phyloP scores from a whole-genome alignment of 2,797 vertebrate species.

The Eurystomus glaucurus region DNA sequence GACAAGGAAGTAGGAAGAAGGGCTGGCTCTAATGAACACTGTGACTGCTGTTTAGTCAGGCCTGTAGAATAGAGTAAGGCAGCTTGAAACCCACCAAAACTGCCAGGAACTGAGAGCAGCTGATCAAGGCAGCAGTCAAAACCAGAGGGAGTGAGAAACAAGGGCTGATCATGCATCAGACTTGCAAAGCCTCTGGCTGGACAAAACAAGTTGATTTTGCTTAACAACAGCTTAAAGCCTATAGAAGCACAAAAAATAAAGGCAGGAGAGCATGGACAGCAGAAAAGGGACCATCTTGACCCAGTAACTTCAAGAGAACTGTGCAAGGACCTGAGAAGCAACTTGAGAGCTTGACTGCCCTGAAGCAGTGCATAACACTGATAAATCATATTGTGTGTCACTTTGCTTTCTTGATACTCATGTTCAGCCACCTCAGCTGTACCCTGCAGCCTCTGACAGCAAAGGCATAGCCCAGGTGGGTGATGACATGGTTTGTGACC shows the following conservation, averaged over 20 bases:
- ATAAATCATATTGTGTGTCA: background rate
- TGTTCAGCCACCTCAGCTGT: background rate
- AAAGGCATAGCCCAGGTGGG: background rate
- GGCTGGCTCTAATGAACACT: background rate
- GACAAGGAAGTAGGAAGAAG: background rate
- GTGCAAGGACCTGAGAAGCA: background rate
- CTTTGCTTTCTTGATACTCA: background rate
- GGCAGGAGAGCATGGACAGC: background rate
- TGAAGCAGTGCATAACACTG: background rate
- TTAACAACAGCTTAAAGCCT: background rate
- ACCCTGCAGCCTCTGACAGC: background rate
- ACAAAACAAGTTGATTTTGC: background rate
- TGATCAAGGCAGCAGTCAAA: background rate
- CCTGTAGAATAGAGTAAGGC: background rate
- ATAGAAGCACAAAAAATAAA: background rate
- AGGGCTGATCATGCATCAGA: background rate
- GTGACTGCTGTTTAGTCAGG: background rate
- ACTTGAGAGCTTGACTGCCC: background rate
- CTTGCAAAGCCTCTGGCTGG: background rate
- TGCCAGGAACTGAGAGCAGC: background rate
- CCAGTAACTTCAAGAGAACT: accelerated
- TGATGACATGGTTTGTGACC: accelerated
- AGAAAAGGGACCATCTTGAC: background rate
- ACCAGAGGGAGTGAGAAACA: background rate
- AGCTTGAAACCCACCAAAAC: background rate